Percentiles rank a stretch among this genome's conserved stretches.
These are phyloP conservation scores for Himalopsyche japonica DNA, from an alignment of 2,888 invertebrate species.

Conservation along the genomic window DNA sequence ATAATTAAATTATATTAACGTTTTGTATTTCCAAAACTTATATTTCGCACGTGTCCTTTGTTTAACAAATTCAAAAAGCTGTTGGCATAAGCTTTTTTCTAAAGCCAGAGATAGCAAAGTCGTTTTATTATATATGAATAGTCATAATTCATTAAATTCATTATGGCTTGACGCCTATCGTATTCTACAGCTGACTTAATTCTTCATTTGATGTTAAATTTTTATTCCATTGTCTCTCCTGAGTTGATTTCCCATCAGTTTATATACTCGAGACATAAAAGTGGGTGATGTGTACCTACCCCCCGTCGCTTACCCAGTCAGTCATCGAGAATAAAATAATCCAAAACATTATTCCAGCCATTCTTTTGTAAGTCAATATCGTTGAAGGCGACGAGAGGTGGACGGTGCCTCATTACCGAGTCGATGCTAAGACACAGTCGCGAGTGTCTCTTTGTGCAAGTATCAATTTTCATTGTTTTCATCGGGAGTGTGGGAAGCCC, in stretches of 20 bases:
- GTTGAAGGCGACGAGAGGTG: conserved; percentile 7
- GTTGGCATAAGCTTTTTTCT: too few species aligned
- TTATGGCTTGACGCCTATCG: too few species aligned
- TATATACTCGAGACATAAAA: not conserved
- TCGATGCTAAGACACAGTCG: conserved; percentile 19
- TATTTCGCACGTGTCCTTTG: too few species aligned
- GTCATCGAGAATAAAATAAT: conserved; percentile 17
- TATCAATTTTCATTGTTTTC: conserved; percentile 42
- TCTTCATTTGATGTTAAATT: not conserved
- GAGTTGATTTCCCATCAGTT: not conserved
- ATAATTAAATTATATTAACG: too few species aligned
- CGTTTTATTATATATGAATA: too few species aligned
- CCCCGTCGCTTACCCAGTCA: not conserved
- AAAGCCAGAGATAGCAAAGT: too few species aligned
- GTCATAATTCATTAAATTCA: too few species aligned
- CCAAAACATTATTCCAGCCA: conserved; percentile 28
- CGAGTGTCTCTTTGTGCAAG: conserved; percentile 12
- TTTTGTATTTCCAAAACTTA: too few species aligned
- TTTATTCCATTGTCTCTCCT: not conserved
- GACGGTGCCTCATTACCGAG: conserved; percentile 23
- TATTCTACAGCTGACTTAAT: not conserved
- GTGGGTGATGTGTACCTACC: not conserved
- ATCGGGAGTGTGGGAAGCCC: conserved; percentile 2
- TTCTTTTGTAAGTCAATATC: conserved; percentile 40
- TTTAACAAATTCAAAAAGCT: too few species aligned